Evolutionary conservation across 2,888 invertebrate species (phyloP), one percentile per base, ranked within the genome.

Genomic region (Spodoptera picta): DNA sequence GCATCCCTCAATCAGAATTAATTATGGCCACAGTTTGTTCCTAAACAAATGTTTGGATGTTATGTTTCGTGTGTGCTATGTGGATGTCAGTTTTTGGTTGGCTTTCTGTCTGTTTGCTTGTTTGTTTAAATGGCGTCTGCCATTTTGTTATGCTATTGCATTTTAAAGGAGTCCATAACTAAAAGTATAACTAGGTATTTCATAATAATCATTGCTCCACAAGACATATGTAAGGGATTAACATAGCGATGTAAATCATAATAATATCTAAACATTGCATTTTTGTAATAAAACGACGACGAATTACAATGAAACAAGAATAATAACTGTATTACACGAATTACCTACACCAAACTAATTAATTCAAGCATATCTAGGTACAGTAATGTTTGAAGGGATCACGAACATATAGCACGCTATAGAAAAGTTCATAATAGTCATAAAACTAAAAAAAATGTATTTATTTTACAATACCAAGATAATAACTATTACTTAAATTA

Each of bases 1-100:
- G 79, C 79, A 83, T 83, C 81, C 84, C 84, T 82, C 76, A 77
- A 82, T 84, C 80, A 75, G 77, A 86, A 86, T 88, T 85, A 85
- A 87, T 87, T 83, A 81, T 54, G 60, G 52, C 46, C 62, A 68
- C 61, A 56, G 62, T 48, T 69, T 52, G 63, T 56, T 24, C 59
- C 52, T 72, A 65, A 73, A 60, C 51, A 70, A 77, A 73, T 56
- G 65, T 65, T 65, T 60, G 53, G 45, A 47, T 75, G 27, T 50
- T 54, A 43, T 52, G 46, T 19, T 12, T 58, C 47, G 6, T 11
- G 23, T 14, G 14, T 9, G 24, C 2, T 36, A 9, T 36, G 36
- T 36, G 36, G 36, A 6, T 36, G 36, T 7, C 36, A n/a, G 42
- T 24, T 68, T 42, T 42, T 24, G 14, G 52, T 49, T 9, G 4